Evolutionary conservation across 1,140 invertebrate species (phyloP), one percentile per base, ranked within the genome.

Genomic region (Scaptodrosophila lebanonensis): DNA sequence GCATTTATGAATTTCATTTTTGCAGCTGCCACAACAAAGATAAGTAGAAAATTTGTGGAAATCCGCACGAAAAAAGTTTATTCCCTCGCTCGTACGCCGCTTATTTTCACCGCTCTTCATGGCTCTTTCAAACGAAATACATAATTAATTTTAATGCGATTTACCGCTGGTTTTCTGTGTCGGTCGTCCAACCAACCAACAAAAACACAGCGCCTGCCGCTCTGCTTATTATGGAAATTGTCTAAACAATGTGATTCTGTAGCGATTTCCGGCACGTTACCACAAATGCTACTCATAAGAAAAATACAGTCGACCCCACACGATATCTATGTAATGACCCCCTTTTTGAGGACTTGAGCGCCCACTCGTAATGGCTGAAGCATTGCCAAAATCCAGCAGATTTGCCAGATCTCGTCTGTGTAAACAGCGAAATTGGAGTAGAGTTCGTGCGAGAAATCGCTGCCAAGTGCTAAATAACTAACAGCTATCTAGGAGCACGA

Each of bases 81-180:
- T 35, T 25, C 7, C 13, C 27, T 13, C 25, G 1, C 30, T 33
- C 22, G 65, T 38, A 5, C 40, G 16, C 27, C n/a, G n/a, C n/a
- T n/a, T n/a, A n/a, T n/a, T 12, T 20, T 58, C 36, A 44, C 42
- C 43, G 17, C 8, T 44, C 27, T 35, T 33, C 13, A 13, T 42
- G 29, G 29, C 47, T 43, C 38, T 17, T 27, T 13, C 13, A 27
- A 67, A 60, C 35, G 30, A 66, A 68, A 73, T 62, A 54, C 56
- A 54, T 68, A 73, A 79, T 73, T 75, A 57, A 57, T 69, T 62
- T 62, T 60, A 62, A 75, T 69, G 61, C 47, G 57, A 29, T 59
- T 73, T 79, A 67, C 53, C 49, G 65, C 64, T 47, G 54, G 39
- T 47, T 50, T 25, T 25, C 22, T 66, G 44, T 49, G 44, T 29